Evolutionary conservation across 2,888 invertebrate species (phyloP).

Genomic region (Caenorhabditis angaria): DNA sequence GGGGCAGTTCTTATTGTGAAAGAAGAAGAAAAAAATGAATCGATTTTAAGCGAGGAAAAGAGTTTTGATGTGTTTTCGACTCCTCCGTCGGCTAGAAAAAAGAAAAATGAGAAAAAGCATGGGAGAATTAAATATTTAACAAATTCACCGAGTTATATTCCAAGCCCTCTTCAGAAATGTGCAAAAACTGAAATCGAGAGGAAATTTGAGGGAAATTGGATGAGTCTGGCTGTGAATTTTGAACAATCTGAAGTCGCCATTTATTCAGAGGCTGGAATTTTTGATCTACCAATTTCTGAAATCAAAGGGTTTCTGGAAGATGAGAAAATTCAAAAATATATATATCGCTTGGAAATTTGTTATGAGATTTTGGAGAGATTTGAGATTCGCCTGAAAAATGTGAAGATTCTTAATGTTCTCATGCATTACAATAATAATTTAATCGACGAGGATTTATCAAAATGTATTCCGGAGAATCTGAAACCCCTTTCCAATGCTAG

Average conservation of each 20-base stretch:
- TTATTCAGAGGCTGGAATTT: constrained; percentile 3
- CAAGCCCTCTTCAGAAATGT: constrained; percentile 25
- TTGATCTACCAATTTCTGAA: constrained; percentile 16
- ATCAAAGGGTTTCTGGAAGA: background rate
- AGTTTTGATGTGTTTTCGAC: constrained; percentile 33
- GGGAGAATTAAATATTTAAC: constrained; percentile 3
- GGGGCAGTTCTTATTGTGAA: constrained; percentile 18
- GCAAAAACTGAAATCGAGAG: constrained; percentile 20
- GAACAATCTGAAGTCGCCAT: constrained; percentile 7
- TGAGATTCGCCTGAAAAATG: background rate
- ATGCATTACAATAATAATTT: background rate
- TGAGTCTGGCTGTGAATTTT: constrained; percentile 3
- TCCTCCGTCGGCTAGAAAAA: constrained; percentile 17
- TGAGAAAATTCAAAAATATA: background rate
- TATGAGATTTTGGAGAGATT: constrained; percentile 5
- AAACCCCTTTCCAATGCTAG: too few species aligned
- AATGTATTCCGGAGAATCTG: too few species aligned
- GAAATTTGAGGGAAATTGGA: background rate
- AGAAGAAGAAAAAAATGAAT: background rate
- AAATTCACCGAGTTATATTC: constrained; percentile 13
- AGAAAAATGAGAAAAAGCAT: too few species aligned
- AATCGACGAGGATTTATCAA: too few species aligned
- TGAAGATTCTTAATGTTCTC: background rate
- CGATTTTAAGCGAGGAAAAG: background rate
- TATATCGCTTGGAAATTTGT: background rate